A percentile compares a stretch with the other conserved stretches of the same genome.
Conservation (phyloP, 2,888 invertebrate species). For the Agriopis aurantiaria region DNA sequence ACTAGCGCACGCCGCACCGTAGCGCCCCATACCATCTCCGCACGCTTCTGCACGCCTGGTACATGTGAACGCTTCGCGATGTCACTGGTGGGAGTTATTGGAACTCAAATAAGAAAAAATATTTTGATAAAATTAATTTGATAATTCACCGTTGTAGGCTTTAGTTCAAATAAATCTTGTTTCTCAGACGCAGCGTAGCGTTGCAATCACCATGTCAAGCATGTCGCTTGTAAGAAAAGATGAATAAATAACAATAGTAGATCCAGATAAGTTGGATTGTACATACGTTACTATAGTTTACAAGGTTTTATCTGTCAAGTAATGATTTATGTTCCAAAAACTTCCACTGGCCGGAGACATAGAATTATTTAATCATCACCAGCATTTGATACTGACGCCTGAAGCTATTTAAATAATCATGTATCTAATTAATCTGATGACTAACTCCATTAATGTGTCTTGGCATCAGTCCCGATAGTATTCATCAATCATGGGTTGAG, state of each 20-base stretch:
- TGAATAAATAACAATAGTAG: too few species aligned
- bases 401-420: slow-evolving; percentile 31
- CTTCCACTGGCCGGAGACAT: slow-evolving; percentile 10
- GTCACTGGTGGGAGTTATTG: slow-evolving; percentile 16
- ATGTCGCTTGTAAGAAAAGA: too few species aligned
- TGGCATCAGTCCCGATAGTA: slow-evolving; percentile 19
- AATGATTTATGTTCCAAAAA: slow-evolving; percentile 23
- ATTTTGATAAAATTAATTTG: not conserved
- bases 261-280: not conserved
- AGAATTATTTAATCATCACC: slow-evolving; percentile 29
- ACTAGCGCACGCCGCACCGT: slow-evolving; percentile 84
- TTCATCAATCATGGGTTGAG: slow-evolving; percentile 17
- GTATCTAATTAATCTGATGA: slow-evolving; percentile 29
- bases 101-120: slow-evolving; percentile 10
- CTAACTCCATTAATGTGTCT: slow-evolving; percentile 21
- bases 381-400: slow-evolving; percentile 31
- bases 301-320: not conserved
- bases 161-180: too few species aligned
- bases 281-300: not conserved
- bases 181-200: too few species aligned
- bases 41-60: slow-evolving; percentile 83
- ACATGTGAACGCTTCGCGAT: slow-evolving; percentile 43
- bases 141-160: not conserved
- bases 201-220: too few species aligned
- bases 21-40: slow-evolving; percentile 74